Base-by-base conservation (phyloP, 2,888 invertebrate genomes). In the Drosophila setosimentum region DNA sequence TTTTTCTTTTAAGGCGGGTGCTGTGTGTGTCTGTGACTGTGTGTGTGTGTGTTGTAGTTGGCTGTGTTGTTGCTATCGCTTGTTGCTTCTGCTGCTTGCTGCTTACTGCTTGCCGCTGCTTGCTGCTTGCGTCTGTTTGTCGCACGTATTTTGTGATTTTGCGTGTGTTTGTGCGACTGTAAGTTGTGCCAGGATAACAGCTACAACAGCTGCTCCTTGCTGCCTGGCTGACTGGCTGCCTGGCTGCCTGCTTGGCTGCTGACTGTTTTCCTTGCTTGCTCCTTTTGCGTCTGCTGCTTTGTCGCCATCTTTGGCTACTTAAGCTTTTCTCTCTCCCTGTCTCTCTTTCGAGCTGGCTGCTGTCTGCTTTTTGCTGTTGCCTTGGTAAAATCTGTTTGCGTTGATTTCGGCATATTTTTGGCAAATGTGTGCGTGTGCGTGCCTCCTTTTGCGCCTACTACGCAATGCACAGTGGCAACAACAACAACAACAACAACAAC, bases 321-420 rank as follows among this genome's bases (percentile, higher is more conserved):
- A 63, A 73, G 59, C 65, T 72, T 80, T 24, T 33, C 24, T 18
- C 10, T 16, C 13, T 10, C 24, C 10, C 10, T 16, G 7, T 10
- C 21, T 16, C 7, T 45, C 45, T 76, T 11, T 53, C 10, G 40
- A 42, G 71, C 24, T 50, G 45, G 24, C 54, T 27, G 54, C 24
- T 45, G 55, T 50, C 70, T 87, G 49, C 64, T 7, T 11, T 53
- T 64, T 87, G 53, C 90, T 87, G 87, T 42, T 82, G 67, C 51
- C 87, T 91, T 82, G 89, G 89, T 87, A 75, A 70, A 87, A 87
- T 81, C 89, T 87, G 91, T 87, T 87, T 90, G 89, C 89, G 87
- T 87, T 90, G 88, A 87, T 86, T 91, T 87, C 88, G 91, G 88
- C 91, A 90, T 90, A 90, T 87, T 90, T 87, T 90, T 76, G 45